A percentile compares a stretch with the other conserved stretches of the same genome.
phyloP scores from a whole-genome alignment of 2,113 vertebrate genomes.

The Symphodus melops region DNA sequence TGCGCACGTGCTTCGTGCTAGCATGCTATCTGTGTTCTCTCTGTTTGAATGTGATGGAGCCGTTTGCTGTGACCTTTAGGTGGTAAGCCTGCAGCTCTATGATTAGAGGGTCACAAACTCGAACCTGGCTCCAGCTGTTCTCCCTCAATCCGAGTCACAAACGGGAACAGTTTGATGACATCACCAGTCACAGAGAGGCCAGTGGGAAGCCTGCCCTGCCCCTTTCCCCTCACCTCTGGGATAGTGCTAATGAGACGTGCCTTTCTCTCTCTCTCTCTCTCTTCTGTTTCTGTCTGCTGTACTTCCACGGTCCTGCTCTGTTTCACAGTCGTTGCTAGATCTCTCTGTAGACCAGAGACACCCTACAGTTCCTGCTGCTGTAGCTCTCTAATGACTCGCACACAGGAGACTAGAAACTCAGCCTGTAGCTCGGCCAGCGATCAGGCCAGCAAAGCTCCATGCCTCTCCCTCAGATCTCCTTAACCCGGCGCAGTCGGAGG shows the following conservation, averaged over 20 bases:
- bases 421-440: conserved; percentile 49
- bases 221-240: conserved; percentile 70
- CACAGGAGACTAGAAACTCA: conserved; percentile 59
- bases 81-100: conserved; percentile 57
- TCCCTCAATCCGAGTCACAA: conserved; percentile 47
- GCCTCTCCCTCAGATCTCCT: conserved; percentile 72
- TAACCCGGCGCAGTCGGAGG: conserved; percentile 67
- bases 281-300: conserved; percentile 52
- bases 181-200: conserved; percentile 71
- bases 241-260: conserved; percentile 70
- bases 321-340: conserved; percentile 54
- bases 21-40: conserved; percentile 49
- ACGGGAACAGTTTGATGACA: conserved; percentile 72
- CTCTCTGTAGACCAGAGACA: conserved; percentile 53
- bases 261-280: conserved; percentile 7
- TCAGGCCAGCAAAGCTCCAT: conserved; percentile 44
- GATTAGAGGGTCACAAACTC: conserved; percentile 71
- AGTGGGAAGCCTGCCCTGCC: conserved; percentile 57
- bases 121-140: conserved; percentile 67
- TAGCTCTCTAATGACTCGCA: conserved; percentile 69
- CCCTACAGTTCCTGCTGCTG: conserved; percentile 59
- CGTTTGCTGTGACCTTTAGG: conserved; percentile 60
- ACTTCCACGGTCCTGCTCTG: conserved; percentile 54
- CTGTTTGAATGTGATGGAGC: conserved; percentile 56
- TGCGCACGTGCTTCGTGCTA: conserved; percentile 26